Base-by-base conservation (phyloP, 2,888 invertebrate species). In the Dorcus hopei region DNA sequence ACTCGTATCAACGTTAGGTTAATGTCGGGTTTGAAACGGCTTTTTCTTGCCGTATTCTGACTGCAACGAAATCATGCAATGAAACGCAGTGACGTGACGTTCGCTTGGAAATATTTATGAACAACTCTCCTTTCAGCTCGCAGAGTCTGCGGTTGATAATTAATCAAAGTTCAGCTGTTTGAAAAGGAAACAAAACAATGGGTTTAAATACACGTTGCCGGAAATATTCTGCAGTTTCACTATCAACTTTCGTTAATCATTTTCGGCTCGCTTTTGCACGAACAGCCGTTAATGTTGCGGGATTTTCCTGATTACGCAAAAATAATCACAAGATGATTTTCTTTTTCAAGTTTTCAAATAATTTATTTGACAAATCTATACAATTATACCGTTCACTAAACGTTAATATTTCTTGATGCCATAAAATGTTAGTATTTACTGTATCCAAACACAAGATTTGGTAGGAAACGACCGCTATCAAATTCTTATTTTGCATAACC, bases 141-240 rank as follows among this genome's bases (percentile, higher is more conserved):
- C 23, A 9, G 45, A 45, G 45, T 45, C 45, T 45, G 45, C 45
- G 45, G 45, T 19, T 11, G 56, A 57, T 65, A 65, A 65, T 65
- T 65, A 65, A 65, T 65, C 65, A 65, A 61, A 62, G 63, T 65
- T 63, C 62, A 65, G 63, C 57, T 59, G 62, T 59, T 61, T 54
- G 60, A 57, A 62, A 63, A 65, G 63, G 63, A 63, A 61, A 62
- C 56, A 56, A 59, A 59, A 63, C 61, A 62, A 63, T 54, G 61
- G 61, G 55, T 62, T 61, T 59, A 59, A 61, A 58, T 33, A 59
- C 63, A 61, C 54, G 57, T 54, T 62, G 62, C 61, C 61, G 65
- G 63, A 63, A 63, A 65, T 60, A 62, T 61, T 61, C 59, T 57
- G 59, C 56, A 61, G 63, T 63, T 65, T 65, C 59, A 49, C 65